A percentile compares a stretch with the other conserved stretches of the same genome.
Evolutionary conservation across 2,797 vertebrate genomes (phyloP).

Genomic region (Gadopsis marmoratus): DNA sequence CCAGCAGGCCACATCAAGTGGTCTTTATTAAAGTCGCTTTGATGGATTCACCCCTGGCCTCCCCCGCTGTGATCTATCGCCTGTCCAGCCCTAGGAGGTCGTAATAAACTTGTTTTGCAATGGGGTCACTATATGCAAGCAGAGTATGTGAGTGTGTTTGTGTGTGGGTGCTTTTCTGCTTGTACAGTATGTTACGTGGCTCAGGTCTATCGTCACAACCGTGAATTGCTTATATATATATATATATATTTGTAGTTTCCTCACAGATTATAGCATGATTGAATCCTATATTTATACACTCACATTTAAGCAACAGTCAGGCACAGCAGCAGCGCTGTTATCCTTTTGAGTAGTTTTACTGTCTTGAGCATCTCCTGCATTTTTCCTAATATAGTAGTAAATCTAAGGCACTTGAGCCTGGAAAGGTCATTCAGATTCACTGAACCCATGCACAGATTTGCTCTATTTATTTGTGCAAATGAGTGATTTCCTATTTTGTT

Average conservation of each 20-base stretch:
- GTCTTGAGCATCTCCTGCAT: constrained; percentile 36
- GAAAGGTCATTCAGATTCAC: constrained; percentile 21
- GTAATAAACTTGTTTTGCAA: constrained; percentile 81
- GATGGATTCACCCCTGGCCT: constrained; percentile 79
- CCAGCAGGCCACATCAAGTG: constrained; percentile 77
- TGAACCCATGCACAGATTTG: constrained; percentile 26
- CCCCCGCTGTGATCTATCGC: constrained; percentile 79
- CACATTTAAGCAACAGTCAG: constrained; percentile 29
- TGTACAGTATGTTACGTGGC: constrained; percentile 10
- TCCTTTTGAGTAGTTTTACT: constrained; percentile 47
- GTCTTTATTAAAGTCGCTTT: constrained; percentile 81
- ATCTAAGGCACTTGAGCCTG: constrained; percentile 57
- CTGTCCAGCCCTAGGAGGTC: constrained; percentile 76
- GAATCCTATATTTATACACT: constrained; percentile 51
- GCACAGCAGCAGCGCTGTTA: constrained; percentile 30
- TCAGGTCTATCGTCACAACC: constrained; percentile 14
- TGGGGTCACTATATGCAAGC: constrained; percentile 62
- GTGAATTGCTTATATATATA: too few species aligned
- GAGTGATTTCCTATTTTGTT: constrained; percentile 13
- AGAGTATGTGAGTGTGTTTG: constrained; percentile 27
- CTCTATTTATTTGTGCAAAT: constrained; percentile 28
- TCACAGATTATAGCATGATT: constrained; percentile 22
- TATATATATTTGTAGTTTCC: constrained; percentile 35
- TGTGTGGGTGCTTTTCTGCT: constrained; percentile 17
- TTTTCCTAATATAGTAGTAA: constrained; percentile 64